These are phyloP conservation scores for Cephalopterus ornatus DNA, from an alignment of 2,113 vertebrate species.

Conservation along the genomic window DNA sequence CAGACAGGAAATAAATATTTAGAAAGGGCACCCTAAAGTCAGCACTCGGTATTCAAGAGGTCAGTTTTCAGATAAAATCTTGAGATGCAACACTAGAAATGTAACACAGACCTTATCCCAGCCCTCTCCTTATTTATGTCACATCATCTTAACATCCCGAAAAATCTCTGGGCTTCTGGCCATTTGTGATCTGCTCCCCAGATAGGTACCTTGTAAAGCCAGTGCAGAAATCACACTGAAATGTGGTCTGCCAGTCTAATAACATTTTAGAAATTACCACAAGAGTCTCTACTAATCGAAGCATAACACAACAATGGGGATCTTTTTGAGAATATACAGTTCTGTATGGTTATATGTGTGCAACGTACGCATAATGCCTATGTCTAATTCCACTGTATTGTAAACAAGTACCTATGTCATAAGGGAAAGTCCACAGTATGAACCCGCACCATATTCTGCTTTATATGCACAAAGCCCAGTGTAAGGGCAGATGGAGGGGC, in stretches of 20 bases:
- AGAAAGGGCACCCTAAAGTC: background rate
- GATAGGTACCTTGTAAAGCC: background rate
- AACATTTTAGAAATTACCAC: background rate
- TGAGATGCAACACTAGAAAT: background rate
- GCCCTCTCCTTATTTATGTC: background rate
- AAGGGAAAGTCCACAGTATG: background rate
- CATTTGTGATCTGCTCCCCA: background rate
- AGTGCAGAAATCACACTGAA: background rate
- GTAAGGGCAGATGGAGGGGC: slow-evolving; percentile 72
- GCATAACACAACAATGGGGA: background rate
- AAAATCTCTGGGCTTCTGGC: background rate
- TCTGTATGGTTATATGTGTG: background rate
- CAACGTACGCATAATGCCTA: background rate
- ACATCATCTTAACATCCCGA: background rate
- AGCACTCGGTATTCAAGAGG: background rate
- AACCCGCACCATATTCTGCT: background rate
- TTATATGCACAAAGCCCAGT: slow-evolving; percentile 22
- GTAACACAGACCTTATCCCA: background rate
- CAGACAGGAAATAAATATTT: background rate
- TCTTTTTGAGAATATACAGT: background rate
- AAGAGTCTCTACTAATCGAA: background rate
- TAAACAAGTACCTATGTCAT: background rate
- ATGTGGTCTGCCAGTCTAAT: background rate
- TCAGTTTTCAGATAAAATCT: background rate
- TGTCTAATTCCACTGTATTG: background rate